Conservation (phyloP, 2,888 invertebrate species). For the Caenorhabditis sp. region DNA sequence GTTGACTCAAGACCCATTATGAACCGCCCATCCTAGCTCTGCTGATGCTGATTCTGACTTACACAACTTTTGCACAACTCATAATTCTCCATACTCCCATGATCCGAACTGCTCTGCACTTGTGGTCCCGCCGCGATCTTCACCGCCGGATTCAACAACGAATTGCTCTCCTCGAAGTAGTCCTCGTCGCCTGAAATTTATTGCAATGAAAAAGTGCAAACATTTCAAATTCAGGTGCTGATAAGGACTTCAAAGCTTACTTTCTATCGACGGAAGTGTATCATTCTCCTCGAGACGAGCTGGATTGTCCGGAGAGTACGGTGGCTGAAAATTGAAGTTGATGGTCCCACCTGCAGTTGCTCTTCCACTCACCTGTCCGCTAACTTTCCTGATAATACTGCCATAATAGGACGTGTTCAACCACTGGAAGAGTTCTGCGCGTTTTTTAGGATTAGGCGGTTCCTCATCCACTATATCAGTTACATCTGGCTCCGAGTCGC, state of each 20-base stretch:
- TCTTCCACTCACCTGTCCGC: constrained; percentile 38
- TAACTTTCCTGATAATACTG: constrained; percentile 30
- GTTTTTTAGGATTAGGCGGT: constrained; percentile 33
- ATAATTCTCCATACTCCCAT: constrained; percentile 31
- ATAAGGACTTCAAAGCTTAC: constrained; percentile 19
- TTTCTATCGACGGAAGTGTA: constrained; percentile 31
- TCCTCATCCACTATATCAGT: constrained; percentile 16
- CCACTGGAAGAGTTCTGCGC: constrained; percentile 55
- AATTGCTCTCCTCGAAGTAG: constrained; percentile 32
- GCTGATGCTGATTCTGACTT: no score
- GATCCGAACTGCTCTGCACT: constrained; percentile 13
- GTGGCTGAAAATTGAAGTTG: constrained; percentile 27
- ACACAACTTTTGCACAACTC: constrained; percentile 56
- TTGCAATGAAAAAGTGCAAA: neutral
- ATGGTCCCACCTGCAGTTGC: no score
- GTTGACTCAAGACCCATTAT: no score
- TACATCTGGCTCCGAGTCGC: constrained; percentile 34
- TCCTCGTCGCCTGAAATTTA: constrained; percentile 28
- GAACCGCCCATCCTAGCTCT: no score
- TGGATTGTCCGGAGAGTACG: constrained; percentile 8
- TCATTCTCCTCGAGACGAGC: constrained; percentile 23
- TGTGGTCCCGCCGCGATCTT: constrained; percentile 13
- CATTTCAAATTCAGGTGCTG: neutral
- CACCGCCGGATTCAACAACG: constrained; percentile 27
- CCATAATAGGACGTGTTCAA: constrained; percentile 58